These are phyloP conservation scores for Microcebus jonahi DNA, from an alignment of 2,113 vertebrate genomes.

Conservation along the genomic window DNA sequence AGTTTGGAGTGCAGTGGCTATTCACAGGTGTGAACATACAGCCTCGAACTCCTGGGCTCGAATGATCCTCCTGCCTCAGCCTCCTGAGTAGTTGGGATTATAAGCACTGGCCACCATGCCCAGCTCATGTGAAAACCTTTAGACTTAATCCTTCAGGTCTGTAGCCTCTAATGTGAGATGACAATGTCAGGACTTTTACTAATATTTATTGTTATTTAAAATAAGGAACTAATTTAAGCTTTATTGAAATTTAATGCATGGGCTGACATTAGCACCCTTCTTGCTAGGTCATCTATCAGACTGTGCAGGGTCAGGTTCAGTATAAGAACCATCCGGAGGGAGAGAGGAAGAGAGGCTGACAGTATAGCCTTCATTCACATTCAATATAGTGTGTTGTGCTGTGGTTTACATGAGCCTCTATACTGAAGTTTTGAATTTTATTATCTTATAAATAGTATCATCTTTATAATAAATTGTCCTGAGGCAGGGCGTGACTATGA, in stretches of 20 bases:
- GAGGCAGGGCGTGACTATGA: neutral
- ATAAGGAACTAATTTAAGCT: neutral
- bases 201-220: neutral
- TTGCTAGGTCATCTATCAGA: neutral
- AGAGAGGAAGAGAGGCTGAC: no score
- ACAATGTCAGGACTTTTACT: neutral
- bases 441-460: neutral
- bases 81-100: neutral
- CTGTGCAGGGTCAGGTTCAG: neutral
- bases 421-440: neutral
- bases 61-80: neutral
- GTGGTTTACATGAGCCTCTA: neutral
- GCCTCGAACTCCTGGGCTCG: neutral
- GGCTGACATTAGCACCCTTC: neutral
- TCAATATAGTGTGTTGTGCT: accelerated
- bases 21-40: neutral
- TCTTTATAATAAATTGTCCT: neutral
- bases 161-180: neutral
- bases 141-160: neutral
- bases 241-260: neutral
- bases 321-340: neutral
- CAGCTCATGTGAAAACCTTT: neutral
- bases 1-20: neutral
- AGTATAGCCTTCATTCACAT: neutral
- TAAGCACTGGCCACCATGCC: neutral